A percentile compares a stretch with the other conserved stretches of the same genome.
Evolutionary conservation across 2,888 invertebrate genomes (phyloP).

Genomic region (Rhopalosiphum nymphaeae): DNA sequence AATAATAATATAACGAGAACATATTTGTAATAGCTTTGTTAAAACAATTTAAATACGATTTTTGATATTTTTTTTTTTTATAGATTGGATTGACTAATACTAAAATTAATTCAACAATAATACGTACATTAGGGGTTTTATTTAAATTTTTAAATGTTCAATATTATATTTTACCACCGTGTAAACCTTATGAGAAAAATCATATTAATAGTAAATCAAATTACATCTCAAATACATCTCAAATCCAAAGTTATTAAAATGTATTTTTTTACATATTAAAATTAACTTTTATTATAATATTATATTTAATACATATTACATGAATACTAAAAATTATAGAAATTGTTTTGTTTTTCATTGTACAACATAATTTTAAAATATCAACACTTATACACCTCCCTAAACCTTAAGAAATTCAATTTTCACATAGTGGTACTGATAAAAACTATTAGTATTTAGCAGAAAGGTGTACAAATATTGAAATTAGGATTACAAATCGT

Average conservation of each 20-base stretch:
- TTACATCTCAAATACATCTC: background rate
- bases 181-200: background rate
- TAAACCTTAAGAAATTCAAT: too few species aligned
- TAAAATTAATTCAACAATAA: background rate
- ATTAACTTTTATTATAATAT: background rate
- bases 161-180: background rate
- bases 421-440: too few species aligned
- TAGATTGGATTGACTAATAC: background rate
- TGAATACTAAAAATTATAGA: too few species aligned
- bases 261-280: background rate
- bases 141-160: background rate
- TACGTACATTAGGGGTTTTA: background rate
- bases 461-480: too few species aligned
- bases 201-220: background rate
- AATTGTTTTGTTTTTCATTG: too few species aligned
- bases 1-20: background rate
- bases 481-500: too few species aligned
- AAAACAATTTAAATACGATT: background rate
- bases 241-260: background rate
- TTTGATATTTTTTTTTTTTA: too few species aligned
- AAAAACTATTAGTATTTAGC: too few species aligned
- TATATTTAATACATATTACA: background rate
- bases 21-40: background rate
- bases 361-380: too few species aligned
- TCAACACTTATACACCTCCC: too few species aligned